phyloP scores from a whole-genome alignment of 2,113 vertebrate genomes.

The Rhinopithecus roxellana region DNA sequence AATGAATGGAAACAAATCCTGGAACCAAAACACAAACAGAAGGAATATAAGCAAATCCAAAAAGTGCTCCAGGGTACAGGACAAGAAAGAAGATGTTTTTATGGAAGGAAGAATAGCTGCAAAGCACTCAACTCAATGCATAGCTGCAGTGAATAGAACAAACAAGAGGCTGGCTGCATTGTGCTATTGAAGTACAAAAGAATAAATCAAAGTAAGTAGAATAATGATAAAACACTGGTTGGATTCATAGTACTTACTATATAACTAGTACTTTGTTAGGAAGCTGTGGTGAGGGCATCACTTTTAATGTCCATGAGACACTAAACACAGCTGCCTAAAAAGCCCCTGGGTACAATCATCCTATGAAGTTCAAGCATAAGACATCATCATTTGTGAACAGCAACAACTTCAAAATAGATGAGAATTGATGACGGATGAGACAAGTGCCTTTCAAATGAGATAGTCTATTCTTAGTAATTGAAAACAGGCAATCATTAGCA shows the following conservation, averaged over 20 bases:
- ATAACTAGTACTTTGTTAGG: conserved; percentile 38
- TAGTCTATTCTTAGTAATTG: neutral
- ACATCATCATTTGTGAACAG: conserved; percentile 72
- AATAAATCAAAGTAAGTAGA: conserved; percentile 53
- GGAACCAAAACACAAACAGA: conserved; percentile 65
- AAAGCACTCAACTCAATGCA: conserved; percentile 42
- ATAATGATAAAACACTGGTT: conserved; percentile 45
- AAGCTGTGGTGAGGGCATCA: neutral
- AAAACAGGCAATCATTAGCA: conserved; percentile 18
- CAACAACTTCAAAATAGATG: conserved; percentile 64
- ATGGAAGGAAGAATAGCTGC: conserved; percentile 33
- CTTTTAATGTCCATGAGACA: conserved; percentile 61
- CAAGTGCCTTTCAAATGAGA: conserved; percentile 20
- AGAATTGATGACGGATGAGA: conserved; percentile 70
- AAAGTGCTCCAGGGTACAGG: conserved; percentile 45
- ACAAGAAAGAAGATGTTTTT: conserved; percentile 35
- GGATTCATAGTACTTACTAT: neutral
- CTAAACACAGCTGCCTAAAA: conserved; percentile 66
- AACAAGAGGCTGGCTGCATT: conserved; percentile 20
- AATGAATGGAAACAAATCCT: conserved; percentile 74
- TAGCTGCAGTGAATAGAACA: neutral
- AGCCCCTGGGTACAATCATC: conserved; percentile 57
- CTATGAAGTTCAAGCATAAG: conserved; percentile 72
- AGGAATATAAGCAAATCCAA: conserved; percentile 54
- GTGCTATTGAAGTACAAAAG: neutral